phyloP scores from a whole-genome alignment of 2,113 vertebrate genomes.

The Halichoerus grypus region DNA sequence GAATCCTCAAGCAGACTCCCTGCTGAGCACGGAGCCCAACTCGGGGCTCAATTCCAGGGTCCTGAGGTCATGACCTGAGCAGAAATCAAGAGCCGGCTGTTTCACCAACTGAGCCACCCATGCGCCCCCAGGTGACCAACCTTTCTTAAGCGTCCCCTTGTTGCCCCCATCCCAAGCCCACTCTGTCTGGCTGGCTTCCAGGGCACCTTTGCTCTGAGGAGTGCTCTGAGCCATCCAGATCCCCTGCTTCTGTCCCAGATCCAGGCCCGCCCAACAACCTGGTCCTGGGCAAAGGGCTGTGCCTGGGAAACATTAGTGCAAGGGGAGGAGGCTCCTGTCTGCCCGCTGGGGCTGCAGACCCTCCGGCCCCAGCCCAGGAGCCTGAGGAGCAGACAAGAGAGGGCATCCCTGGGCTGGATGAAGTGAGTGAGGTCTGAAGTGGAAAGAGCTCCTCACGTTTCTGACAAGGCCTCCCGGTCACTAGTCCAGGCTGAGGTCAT shows the following conservation, averaged over 20 bases:
- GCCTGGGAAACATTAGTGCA: neutral
- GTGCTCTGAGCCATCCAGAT: fast-evolving
- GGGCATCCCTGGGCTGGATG: neutral
- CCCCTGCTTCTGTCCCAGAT: neutral
- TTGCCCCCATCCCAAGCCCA: neutral
- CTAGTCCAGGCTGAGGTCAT: neutral
- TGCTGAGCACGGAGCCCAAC: neutral
- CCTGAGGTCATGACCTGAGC: neutral
- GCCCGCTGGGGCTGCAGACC: neutral
- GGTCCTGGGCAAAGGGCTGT: neutral
- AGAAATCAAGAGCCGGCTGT: neutral
- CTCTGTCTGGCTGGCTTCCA: neutral
- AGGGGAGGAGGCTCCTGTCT: neutral
- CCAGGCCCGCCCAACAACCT: neutral
- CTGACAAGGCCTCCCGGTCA: neutral
- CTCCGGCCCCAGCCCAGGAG: neutral
- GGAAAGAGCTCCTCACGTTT: neutral
- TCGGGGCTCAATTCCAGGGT: neutral
- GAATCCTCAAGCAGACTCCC: neutral
- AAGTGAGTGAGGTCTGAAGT: neutral
- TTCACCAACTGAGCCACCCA: neutral
- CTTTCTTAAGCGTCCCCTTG: neutral
- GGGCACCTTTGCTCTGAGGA: neutral
- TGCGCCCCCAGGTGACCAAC: neutral
- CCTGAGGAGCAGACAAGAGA: neutral